A percentile compares a stretch with the other conserved stretches of the same genome.
Conservation (phyloP, 2,113 vertebrate species). For the Sturnus vulgaris region DNA sequence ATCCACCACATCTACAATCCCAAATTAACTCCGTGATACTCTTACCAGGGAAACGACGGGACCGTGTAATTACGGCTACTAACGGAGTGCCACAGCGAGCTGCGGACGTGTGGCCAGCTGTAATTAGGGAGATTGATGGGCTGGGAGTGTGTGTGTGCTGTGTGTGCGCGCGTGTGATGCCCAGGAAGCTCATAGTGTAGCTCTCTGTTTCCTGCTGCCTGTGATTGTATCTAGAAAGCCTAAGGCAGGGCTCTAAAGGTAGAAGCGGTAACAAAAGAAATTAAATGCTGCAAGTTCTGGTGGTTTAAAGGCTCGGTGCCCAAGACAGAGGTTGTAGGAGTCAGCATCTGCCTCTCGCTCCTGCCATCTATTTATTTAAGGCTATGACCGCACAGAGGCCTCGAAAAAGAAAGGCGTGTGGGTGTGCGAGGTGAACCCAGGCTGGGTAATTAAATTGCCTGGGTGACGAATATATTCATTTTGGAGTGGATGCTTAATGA, state of each 20-base stretch:
- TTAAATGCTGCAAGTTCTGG: not conserved
- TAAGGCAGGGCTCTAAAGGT: conserved; percentile 34
- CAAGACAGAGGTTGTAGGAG: not conserved
- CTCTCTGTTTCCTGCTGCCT: conserved; percentile 28
- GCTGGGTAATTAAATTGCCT: conserved; percentile 7
- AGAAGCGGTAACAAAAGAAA: conserved; percentile 45
- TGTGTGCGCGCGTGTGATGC: not conserved
- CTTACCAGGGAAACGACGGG: not conserved
- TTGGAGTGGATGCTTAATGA: not conserved
- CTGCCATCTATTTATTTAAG: conserved; percentile 1
- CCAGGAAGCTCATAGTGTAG: conserved; percentile 43
- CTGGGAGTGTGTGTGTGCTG: not conserved
- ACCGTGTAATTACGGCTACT: not conserved
- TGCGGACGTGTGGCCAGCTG: not conserved
- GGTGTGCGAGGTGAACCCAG: not conserved
- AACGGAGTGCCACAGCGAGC: not conserved
- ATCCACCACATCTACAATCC: not conserved
- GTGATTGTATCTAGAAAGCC: conserved; percentile 49
- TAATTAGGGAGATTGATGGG: conserved; percentile 54
- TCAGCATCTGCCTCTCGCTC: not conserved
- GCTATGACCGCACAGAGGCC: conserved; percentile 2
- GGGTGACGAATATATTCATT: not conserved
- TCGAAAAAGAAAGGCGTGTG: not conserved
- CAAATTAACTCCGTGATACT: not conserved
- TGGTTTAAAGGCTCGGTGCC: conserved; percentile 23